A percentile compares a stretch with the other conserved stretches of the same genome.
Evolutionary conservation across 2,113 vertebrate genomes (phyloP).

Genomic region (Petrocephalus zakoni): DNA sequence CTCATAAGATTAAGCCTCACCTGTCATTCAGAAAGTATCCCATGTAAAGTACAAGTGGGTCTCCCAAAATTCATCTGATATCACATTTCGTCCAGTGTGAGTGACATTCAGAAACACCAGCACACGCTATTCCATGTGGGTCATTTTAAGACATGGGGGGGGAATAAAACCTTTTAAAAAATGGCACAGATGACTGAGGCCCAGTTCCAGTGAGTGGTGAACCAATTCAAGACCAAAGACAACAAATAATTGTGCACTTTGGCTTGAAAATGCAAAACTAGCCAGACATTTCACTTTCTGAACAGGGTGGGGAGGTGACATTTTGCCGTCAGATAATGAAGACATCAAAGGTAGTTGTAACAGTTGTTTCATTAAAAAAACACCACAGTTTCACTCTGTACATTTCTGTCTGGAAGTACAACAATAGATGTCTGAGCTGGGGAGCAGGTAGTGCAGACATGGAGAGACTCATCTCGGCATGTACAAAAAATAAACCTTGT

Average conservation of each 20-base stretch:
- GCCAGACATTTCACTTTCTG: not conserved
- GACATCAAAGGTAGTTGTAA: not conserved
- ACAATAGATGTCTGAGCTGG: not conserved
- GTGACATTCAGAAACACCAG: not conserved
- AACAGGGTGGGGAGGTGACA: not conserved
- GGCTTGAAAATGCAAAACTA: not conserved
- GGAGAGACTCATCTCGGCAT: not conserved
- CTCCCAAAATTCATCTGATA: not conserved
- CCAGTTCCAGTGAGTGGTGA: not conserved
- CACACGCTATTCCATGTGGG: not conserved
- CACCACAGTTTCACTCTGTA: not conserved
- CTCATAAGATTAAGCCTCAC: not conserved
- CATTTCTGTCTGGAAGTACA: not conserved
- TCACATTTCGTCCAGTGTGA: not conserved
- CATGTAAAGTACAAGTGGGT: not conserved
- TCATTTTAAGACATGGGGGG: not conserved
- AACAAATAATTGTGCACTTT: not conserved
- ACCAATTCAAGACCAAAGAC: not conserved
- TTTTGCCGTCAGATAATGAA: not conserved
- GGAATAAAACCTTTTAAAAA: not conserved
- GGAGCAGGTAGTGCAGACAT: not conserved
- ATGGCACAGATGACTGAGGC: not conserved
- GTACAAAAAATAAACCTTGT: not conserved
- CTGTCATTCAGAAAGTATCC: not conserved
- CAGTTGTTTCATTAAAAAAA: constrained; percentile 7